Evolutionary conservation across 1,140 invertebrate genomes (phyloP).

Genomic region (Hycleus phaleratus): DNA sequence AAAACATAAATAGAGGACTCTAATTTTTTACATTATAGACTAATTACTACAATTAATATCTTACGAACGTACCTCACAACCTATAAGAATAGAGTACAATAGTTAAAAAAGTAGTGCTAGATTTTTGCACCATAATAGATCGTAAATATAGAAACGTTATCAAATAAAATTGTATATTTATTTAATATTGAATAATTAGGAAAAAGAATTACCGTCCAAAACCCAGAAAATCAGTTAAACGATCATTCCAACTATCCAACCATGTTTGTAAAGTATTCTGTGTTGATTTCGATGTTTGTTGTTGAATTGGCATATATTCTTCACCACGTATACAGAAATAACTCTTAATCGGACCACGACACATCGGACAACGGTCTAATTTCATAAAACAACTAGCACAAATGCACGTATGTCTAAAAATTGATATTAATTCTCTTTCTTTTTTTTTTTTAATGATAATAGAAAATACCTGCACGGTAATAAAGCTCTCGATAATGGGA

Average conservation of each 20-base stretch:
- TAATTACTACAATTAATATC: constrained; percentile 11
- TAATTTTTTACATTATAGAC: background rate
- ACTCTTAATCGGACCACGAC: constrained; percentile 66
- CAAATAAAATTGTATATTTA: background rate
- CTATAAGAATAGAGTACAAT: background rate
- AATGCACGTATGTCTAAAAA: constrained; percentile 65
- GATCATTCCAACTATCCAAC: constrained; percentile 54
- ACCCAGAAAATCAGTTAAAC: constrained; percentile 56
- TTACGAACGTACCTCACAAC: constrained; percentile 12
- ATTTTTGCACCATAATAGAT: no score
- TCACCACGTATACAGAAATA: constrained; percentile 73
- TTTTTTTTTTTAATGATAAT: background rate
- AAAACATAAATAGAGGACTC: constrained; percentile 5
- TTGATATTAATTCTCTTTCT: background rate
- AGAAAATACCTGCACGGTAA: constrained; percentile 56
- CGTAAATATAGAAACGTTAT: background rate
- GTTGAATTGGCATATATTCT: constrained; percentile 60
- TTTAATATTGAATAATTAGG: background rate
- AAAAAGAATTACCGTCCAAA: constrained; percentile 40
- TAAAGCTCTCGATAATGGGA: constrained; percentile 65
- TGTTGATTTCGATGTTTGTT: constrained; percentile 20
- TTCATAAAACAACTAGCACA: constrained; percentile 67
- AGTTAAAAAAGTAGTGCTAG: no score
- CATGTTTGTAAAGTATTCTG: constrained; percentile 31
- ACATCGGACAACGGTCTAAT: constrained; percentile 74